A percentile compares a stretch with the other conserved stretches of the same genome.
Evolutionary conservation across 2,113 vertebrate genomes (phyloP).

Genomic region (Dipodomys stephensi): DNA sequence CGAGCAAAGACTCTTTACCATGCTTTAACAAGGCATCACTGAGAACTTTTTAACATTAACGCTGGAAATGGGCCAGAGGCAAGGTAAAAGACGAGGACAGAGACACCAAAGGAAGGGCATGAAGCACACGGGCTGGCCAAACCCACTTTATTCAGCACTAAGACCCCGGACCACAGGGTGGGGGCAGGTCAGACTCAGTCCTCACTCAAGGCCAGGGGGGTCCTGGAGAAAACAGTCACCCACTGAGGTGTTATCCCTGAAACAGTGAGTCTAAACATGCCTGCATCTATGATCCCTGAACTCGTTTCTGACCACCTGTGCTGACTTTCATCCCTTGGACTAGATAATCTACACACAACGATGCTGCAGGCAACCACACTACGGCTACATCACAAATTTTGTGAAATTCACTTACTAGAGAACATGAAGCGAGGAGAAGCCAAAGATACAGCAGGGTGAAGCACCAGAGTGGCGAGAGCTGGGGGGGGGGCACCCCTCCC

Average conservation of each 20-base stretch:
- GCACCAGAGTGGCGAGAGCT: not conserved
- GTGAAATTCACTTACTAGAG: not conserved
- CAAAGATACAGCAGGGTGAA: not conserved
- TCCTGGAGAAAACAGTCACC: not conserved
- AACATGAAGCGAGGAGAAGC: not conserved
- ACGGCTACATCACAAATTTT: not conserved
- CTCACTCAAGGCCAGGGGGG: not conserved
- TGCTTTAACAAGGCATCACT: not conserved
- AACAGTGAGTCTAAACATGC: not conserved
- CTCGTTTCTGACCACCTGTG: not conserved
- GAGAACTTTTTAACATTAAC: not conserved
- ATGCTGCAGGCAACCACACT: not conserved
- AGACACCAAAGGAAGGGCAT: not conserved
- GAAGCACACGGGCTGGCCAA: slow-evolving; percentile 8
- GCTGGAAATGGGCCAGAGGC: not conserved
- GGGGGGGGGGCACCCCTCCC: not conserved
- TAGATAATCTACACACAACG: slow-evolving; percentile 48
- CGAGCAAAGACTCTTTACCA: too few relatives aligned
- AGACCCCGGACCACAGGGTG: not conserved
- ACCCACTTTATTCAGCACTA: slow-evolving; percentile 53
- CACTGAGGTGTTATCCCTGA: not conserved
- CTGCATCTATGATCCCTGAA: not conserved
- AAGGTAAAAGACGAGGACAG: not conserved
- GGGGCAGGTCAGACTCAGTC: not conserved
- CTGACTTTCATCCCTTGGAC: not conserved